Conservation (phyloP, 2,113 vertebrate genomes). For the Furnarius figulus region DNA sequence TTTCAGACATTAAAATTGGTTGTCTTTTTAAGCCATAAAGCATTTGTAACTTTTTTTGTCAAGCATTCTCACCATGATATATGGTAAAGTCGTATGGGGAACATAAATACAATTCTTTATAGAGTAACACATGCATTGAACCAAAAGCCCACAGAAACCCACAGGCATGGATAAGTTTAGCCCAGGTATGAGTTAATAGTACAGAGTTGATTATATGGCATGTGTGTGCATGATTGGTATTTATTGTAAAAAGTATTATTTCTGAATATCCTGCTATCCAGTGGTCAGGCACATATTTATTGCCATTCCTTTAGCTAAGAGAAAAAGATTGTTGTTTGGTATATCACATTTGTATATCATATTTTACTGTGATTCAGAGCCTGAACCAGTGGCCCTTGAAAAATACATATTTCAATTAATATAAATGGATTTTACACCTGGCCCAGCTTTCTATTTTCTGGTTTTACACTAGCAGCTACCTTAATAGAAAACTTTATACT, state of each 20-base stretch:
- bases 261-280: neutral
- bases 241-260: neutral
- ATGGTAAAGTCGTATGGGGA: neutral
- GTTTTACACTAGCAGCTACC: neutral
- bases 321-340: neutral
- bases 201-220: neutral
- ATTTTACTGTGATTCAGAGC: neutral
- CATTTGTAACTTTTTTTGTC: neutral
- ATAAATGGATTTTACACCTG: neutral
- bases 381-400: neutral
- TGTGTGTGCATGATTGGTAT: neutral
- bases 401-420: neutral
- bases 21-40: neutral
- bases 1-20: neutral
- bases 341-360: neutral
- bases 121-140: neutral
- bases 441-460: neutral
- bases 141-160: neutral
- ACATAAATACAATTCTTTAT: neutral
- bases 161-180: neutral
- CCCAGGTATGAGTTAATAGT: neutral
- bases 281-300: neutral
- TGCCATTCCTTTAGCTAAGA: neutral
- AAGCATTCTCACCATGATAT: neutral
- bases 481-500: neutral